A percentile compares a stretch with the other conserved stretches of the same genome.
Conservation (phyloP, 2,797 vertebrate species). For the Eospalax fontanierii region DNA sequence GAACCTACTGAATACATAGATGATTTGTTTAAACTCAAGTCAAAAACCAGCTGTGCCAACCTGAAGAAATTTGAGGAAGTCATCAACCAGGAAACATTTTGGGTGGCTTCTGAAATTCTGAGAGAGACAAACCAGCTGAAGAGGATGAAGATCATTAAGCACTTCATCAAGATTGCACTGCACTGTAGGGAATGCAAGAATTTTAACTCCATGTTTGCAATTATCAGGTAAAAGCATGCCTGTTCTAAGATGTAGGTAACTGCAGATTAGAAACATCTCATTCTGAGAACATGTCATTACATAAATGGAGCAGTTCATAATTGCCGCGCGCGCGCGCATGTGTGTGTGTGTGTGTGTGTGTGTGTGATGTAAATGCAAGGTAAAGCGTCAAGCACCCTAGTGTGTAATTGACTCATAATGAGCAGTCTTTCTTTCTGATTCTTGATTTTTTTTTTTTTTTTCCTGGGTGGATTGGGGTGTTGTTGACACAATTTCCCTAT, state of each 20-base stretch:
- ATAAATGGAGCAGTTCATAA: background rate
- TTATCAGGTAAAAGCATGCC: slow-evolving; percentile 94
- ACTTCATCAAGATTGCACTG: slow-evolving; percentile 99
- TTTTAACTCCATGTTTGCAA: slow-evolving; percentile 99
- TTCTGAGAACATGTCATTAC: background rate
- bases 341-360: background rate
- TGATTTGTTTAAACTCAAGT: slow-evolving; percentile 97
- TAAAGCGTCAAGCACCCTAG: background rate
- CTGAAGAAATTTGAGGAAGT: slow-evolving; percentile 99
- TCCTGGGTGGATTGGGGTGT: background rate
- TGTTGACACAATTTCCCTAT: background rate
- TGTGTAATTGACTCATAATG: background rate
- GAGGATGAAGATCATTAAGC: slow-evolving; percentile 99
- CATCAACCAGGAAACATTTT: slow-evolving; percentile 99
- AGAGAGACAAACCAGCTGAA: slow-evolving; percentile 98
- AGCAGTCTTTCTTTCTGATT: slow-evolving; percentile 29
- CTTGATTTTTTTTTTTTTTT: background rate
- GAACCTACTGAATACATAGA: slow-evolving; percentile 99
- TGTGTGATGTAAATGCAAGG: background rate
- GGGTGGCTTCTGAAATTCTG: slow-evolving; percentile 98
- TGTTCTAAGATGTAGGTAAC: background rate
- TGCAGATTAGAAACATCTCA: background rate
- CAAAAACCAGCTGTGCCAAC: slow-evolving; percentile 94
- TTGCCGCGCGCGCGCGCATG: background rate
- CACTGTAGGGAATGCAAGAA: slow-evolving; percentile 99